Conservation (phyloP, 1,140 invertebrate species). For the Pseudomyrmex gracilis region DNA sequence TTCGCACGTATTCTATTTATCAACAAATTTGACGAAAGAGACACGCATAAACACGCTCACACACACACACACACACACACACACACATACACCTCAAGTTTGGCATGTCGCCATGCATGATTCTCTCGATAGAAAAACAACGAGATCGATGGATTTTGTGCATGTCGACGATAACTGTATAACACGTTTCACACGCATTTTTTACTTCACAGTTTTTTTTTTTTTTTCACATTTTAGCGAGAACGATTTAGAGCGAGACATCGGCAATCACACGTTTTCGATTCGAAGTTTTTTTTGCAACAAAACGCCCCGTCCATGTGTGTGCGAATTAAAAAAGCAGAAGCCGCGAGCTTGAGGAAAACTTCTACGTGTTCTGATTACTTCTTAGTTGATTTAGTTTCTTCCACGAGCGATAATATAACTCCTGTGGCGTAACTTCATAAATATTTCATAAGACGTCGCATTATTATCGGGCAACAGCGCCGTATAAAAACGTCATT, state of each 20-base stretch:
- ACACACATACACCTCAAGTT: constrained; percentile 63
- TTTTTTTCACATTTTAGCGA: constrained; percentile 34
- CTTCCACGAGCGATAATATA: neutral
- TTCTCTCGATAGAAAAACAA: constrained; percentile 68
- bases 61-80: constrained; percentile 39
- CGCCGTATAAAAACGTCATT: neutral
- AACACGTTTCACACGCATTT: constrained; percentile 50
- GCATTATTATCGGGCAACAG: neutral
- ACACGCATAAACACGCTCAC: constrained; percentile 40
- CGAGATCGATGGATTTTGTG: constrained; percentile 67
- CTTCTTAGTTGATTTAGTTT: constrained; percentile 8
- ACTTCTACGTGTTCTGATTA: neutral
- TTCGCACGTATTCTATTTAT: constrained; percentile 37
- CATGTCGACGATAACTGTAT: constrained; percentile 58
- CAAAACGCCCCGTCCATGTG: too few species aligned
- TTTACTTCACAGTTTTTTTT: neutral
- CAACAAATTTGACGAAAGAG: too few species aligned
- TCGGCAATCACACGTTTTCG: constrained; percentile 19
- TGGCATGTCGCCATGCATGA: constrained; percentile 80
- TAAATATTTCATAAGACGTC: neutral
- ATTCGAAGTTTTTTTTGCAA: neutral
- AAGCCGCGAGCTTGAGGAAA: too few species aligned
- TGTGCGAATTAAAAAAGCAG: neutral
- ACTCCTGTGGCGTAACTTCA: neutral
- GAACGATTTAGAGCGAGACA: constrained; percentile 31